Conservation (phyloP, 2,888 invertebrate species). For the Polymixis flavicincta region DNA sequence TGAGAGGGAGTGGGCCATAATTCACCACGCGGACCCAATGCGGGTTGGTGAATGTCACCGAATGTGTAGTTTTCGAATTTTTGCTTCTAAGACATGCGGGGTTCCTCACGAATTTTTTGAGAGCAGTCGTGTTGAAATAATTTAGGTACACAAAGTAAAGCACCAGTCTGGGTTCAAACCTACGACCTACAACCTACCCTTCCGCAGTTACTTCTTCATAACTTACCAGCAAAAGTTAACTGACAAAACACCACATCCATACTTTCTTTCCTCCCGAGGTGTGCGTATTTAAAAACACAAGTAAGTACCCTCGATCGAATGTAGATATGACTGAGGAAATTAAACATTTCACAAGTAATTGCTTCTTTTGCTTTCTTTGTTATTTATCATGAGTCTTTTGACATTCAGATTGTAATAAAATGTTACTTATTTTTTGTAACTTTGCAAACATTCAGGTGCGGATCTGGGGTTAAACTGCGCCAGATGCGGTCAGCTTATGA, state of each 20-base stretch:
- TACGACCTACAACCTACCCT: too few relatives aligned
- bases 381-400: conserved; percentile 54
- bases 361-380: conserved; percentile 66
- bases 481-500: neutral
- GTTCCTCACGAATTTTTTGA: too few relatives aligned
- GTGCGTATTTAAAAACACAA: conserved; percentile 75
- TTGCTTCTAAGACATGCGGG: too few relatives aligned
- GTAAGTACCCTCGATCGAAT: conserved; percentile 75
- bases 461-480: too few relatives aligned
- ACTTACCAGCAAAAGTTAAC: neutral
- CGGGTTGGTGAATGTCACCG: too few relatives aligned
- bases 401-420: conserved; percentile 41
- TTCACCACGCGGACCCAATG: neutral
- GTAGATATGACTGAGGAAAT: conserved; percentile 78
- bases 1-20: neutral
- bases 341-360: conserved; percentile 74
- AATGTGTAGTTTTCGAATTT: too few relatives aligned
- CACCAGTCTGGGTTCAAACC: too few relatives aligned
- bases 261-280: conserved; percentile 11
- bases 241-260: conserved; percentile 58
- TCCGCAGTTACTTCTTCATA: neutral
- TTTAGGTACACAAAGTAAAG: too few relatives aligned
- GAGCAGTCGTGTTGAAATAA: too few relatives aligned
- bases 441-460: neutral
- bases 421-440: neutral